Evolutionary conservation across 2,113 vertebrate species (phyloP).

Genomic region (Ranitomeya imitator): DNA sequence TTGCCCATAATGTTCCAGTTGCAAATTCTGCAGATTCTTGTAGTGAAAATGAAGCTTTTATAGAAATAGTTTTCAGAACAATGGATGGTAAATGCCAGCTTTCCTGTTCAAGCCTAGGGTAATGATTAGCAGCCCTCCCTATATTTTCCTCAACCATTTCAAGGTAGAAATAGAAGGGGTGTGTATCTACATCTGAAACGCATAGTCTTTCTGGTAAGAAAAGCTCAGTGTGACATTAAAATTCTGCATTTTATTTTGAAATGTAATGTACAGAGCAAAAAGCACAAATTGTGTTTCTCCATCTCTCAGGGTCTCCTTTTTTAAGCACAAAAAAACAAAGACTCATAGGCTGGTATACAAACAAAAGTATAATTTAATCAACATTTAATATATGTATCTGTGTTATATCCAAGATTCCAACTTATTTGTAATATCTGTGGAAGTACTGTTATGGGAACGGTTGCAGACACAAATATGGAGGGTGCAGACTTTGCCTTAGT

Average conservation of each 20-base stretch:
- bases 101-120: conserved; percentile 19
- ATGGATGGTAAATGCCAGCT: conserved; percentile 49
- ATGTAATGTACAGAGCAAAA: conserved; percentile 15
- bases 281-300: not conserved
- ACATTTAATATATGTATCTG: not conserved
- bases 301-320: not conserved
- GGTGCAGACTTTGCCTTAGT: no score
- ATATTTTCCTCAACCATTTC: conserved; percentile 35
- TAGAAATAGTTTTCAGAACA: conserved; percentile 35
- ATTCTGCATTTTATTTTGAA: conserved; percentile 23
- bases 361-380: conserved; percentile 1
- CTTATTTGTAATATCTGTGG: not conserved
- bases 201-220: conserved; percentile 2
- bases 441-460: no score
- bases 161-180: conserved; percentile 27
- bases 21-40: conserved; percentile 23
- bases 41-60: conserved; percentile 23
- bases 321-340: not conserved
- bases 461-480: not conserved
- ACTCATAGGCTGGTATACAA: not conserved
- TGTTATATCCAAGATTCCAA: not conserved
- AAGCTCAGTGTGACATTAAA: conserved; percentile 48
- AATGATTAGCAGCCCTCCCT: conserved; percentile 44
- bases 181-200: conserved; percentile 31
- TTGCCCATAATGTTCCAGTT: conserved; percentile 35